Percentiles rank a stretch among this genome's conserved stretches.
Evolutionary conservation across 2,888 invertebrate genomes (phyloP).

Genomic region (Drosophila paucipuncta): DNA sequence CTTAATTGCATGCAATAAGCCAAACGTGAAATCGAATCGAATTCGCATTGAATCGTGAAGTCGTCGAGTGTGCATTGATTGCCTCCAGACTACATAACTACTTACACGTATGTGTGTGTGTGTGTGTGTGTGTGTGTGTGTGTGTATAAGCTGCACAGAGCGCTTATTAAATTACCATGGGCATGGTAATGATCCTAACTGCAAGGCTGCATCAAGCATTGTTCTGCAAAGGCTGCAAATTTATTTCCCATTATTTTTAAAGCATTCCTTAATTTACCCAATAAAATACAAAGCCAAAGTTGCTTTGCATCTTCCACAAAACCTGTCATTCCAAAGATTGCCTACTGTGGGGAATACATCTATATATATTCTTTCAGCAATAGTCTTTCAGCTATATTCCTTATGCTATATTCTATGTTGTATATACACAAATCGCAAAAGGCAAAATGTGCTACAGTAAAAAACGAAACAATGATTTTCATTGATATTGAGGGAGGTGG

Average conservation of each 20-base stretch:
- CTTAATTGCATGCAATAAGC: conserved; percentile 81
- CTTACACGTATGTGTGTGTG: conserved; percentile 17
- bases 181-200: conserved; percentile 9
- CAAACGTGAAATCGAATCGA: conserved; percentile 55
- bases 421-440: background rate
- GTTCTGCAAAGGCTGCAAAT: background rate
- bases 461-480: background rate
- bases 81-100: conserved; percentile 39
- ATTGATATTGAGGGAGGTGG: background rate
- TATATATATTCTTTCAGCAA: background rate
- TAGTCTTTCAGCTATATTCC: background rate
- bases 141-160: background rate
- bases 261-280: background rate
- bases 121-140: background rate
- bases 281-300: background rate
- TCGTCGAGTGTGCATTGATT: conserved; percentile 39
- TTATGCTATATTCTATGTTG: no score
- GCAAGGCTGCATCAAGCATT: background rate
- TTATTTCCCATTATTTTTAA: background rate
- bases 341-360: background rate
- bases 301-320: background rate
- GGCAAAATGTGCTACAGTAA: background rate
- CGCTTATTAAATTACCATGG: conserved; percentile 33
- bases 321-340: background rate
- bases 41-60: conserved; percentile 33